Percentiles rank a stretch among this genome's conserved stretches.
phyloP scores from a whole-genome alignment of 2,797 vertebrate species.

The Poecilia velifera region DNA sequence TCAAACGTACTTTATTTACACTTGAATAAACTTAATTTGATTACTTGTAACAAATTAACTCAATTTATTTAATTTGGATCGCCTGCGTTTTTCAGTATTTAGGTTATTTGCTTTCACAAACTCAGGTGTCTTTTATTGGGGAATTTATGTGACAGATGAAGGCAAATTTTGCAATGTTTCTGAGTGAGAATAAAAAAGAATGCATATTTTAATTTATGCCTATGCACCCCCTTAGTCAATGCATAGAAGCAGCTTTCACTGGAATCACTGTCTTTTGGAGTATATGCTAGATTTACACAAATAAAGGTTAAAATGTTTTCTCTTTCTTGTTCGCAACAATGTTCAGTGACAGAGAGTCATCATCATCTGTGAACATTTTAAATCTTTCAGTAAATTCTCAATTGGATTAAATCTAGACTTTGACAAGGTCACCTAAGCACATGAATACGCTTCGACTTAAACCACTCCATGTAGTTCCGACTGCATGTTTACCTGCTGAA shows the following conservation, averaged over 20 bases:
- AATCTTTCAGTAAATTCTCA: background rate
- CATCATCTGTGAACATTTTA: background rate
- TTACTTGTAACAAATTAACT: too few relatives aligned
- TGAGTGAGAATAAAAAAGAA: background rate
- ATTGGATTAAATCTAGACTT: background rate
- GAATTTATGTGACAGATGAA: background rate
- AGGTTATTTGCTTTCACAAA: background rate
- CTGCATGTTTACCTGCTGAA: background rate
- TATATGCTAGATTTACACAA: background rate
- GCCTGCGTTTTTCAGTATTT: background rate
- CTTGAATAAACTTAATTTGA: too few relatives aligned
- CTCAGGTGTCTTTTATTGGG: background rate
- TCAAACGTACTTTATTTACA: too few relatives aligned
- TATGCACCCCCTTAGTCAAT: background rate
- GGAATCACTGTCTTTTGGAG: background rate
- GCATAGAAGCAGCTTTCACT: background rate
- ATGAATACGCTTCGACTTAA: background rate
- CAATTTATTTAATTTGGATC: too few relatives aligned
- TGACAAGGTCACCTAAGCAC: background rate
- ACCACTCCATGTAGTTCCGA: background rate
- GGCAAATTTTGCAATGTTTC: background rate
- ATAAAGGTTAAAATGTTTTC: background rate
- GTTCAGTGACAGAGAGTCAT: background rate
- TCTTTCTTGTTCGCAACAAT: background rate
- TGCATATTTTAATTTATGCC: background rate